Evolutionary conservation across 1,140 invertebrate species (phyloP), one percentile per base, ranked within the genome.

Genomic region (Acromyrmex charruanus): DNA sequence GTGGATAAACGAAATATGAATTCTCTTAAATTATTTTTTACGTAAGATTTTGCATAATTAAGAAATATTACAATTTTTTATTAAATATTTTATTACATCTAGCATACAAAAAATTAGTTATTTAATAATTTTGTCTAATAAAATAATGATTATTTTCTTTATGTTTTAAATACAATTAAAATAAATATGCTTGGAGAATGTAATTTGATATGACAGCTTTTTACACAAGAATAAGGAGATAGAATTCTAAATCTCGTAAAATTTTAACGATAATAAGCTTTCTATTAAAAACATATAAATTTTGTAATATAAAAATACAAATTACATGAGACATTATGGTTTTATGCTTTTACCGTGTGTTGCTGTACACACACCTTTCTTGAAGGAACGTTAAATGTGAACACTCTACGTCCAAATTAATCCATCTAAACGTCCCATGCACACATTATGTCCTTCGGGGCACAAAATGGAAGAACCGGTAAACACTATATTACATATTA

Each of bases 401-500:
- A 31, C 53, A 31, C 31, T 72, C 9, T 21, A 74, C 31, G 31
- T 58, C n/a, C n/a, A 58, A 39, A 58, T 74, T 58, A 58, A 74
- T 74, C 16, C 35, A 16, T 35, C 31, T 74, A 74, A 74, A 58
- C 18, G 18, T 18, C 49, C 21, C n/a, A 21, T 39, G n/a, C 12
- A 21, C 65, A 74, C 53, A 21, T 58, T 74, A 39, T 74, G 31
- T 12, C 18, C 53, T 39, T 74, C 28, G 31, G 16, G 35, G 31
- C 9, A 21, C 18, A 39, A 58, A 74, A 35, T 74, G 53, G 31
- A 74, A 74, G 53, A 74, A 53, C 31, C 18, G n/a, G 12, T 35
- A 74, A 74, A 74, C 21, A 77, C 35, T 53, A 63, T 53, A 63
- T 77, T 77, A 25, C 35, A 77, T 61, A 58, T 77, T 61, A 77